Evolutionary conservation across 2,113 vertebrate species (phyloP), one percentile per base, ranked within the genome.

Genomic region (Campylorhamphus procurvoides): DNA sequence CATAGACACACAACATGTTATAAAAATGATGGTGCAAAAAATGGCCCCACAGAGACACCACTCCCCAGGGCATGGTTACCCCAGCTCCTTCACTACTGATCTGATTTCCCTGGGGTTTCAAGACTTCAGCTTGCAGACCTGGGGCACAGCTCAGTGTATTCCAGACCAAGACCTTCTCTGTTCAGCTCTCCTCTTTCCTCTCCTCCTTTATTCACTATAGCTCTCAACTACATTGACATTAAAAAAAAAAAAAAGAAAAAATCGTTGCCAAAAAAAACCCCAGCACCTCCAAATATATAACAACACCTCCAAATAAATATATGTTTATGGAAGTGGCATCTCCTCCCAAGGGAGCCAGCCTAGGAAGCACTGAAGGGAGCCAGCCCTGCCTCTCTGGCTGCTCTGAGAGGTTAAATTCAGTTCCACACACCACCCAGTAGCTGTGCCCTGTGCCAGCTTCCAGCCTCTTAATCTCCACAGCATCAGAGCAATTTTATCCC

Each of bases 41-140:
- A 67, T 0, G 10, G 59, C 62, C 64, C 20, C 20, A 15, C 4
- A 1, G 46, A 80, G 44, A 12, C 0, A 0, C 40, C 2, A 0
- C 11, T 77, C 47, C 55, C n/a, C 42, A 9, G 42, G 62, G 53
- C 29, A 28, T 1, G 0, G 42, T 29, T 20, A 56, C 25, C 31
- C 40, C 67, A 46, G 7, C 46, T 15, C 42, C 56, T 33, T 1
- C 53, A 7, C 2, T 46, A 28, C 29, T 31, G 23, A 5, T 59
- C 62, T 9, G 40, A 76, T 31, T 50, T 17, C 39, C 37, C 40
- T 13, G 1, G 4, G 29, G 33, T 59, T 82, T 66, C 64, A 1
- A 24, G 15, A 20, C 29, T 49, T 55, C 52, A 72, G 0, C 66
- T 52, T 63, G 35, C 64, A 89, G 29, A 37, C 5, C 37, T 24